A percentile compares a stretch with the other conserved stretches of the same genome.
Conservation (phyloP, 2,888 invertebrate genomes). For the Xestoiulus laeticollis region DNA sequence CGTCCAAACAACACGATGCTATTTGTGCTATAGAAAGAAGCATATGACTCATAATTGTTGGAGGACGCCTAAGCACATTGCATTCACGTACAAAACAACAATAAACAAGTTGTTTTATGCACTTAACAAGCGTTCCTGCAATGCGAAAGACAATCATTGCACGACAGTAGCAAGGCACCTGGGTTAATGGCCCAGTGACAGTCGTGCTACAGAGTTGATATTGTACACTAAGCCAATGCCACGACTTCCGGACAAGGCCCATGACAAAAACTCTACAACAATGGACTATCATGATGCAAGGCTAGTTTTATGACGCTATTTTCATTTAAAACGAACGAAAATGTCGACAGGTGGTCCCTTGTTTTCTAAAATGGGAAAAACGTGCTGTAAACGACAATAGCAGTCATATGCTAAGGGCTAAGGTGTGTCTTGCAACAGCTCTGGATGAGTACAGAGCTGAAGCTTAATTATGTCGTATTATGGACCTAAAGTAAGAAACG, state of each 20-base stretch:
- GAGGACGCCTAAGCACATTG: neutral
- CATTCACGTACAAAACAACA: neutral
- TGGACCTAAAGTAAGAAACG: neutral
- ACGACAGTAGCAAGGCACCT: neutral
- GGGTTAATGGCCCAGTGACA: neutral
- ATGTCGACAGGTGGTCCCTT: constrained; percentile 10
- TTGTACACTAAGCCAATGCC: neutral
- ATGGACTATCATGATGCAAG: neutral
- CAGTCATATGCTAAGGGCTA: neutral
- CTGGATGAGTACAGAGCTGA: no score
- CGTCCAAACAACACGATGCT: constrained; percentile 19
- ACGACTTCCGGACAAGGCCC: constrained; percentile 8
- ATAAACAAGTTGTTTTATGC: constrained; percentile 11
- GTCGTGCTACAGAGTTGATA: neutral
- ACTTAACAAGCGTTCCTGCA: neutral
- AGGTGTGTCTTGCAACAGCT: neutral
- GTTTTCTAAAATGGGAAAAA: neutral
- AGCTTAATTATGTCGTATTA: no score
- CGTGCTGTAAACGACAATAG: neutral
- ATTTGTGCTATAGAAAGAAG: neutral
- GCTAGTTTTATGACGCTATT: constrained; percentile 26
- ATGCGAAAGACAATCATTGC: neutral
- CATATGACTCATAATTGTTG: constrained; percentile 1
- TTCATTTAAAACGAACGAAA: constrained; percentile 3
- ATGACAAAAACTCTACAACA: constrained; percentile 14